Conservation (phyloP, 2,113 vertebrate species). For the Girardinichthys multiradiatus region DNA sequence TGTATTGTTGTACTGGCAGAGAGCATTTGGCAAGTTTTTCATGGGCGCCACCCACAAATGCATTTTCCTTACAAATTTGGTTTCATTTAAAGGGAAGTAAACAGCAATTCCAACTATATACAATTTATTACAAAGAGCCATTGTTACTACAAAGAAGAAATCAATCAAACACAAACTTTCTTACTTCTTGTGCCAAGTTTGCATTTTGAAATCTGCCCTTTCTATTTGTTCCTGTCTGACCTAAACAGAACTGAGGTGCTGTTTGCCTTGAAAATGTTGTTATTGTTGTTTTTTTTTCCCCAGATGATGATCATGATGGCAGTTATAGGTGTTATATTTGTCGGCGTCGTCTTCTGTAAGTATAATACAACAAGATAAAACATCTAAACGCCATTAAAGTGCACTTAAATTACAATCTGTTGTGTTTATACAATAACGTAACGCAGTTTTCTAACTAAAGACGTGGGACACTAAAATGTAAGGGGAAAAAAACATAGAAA, state of each 20-base stretch:
- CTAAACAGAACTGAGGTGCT: no score
- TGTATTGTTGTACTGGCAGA: no score
- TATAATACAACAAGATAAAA: conserved; percentile 33
- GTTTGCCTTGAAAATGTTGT: background rate
- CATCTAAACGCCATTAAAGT: background rate
- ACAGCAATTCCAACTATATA: no score
- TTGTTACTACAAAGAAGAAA: background rate
- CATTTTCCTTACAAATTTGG: no score
- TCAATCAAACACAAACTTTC: background rate
- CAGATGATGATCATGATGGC: conserved; percentile 97
- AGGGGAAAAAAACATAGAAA: no score
- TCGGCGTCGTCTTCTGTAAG: conserved; percentile 91
- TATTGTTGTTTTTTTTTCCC: conserved; percentile 5
- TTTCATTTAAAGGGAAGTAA: no score
- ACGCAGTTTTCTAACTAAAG: background rate
- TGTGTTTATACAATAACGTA: background rate
- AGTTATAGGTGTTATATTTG: conserved; percentile 82
- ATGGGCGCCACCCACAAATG: no score
- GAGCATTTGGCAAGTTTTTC: no score
- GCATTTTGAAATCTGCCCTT: background rate
- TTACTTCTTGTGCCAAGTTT: background rate
- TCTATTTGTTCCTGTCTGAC: no score
- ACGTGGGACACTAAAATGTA: no score
- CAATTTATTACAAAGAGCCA: no score
- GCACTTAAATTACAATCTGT: no score